Percentiles rank a stretch among this genome's conserved stretches.
Conservation (phyloP, 2,888 invertebrate genomes). For the Cerastis leucographa region DNA sequence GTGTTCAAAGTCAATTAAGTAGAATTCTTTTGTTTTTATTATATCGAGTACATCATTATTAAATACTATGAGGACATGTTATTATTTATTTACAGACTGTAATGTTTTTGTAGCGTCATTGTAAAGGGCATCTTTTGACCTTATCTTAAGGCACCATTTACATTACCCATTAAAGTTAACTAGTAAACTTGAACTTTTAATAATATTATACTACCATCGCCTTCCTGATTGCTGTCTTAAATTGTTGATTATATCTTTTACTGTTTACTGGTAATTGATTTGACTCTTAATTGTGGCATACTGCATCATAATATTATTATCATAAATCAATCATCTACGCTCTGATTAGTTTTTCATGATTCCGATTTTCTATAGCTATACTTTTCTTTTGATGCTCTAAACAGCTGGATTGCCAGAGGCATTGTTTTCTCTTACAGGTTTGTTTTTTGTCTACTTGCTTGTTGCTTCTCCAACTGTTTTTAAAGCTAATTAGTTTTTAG, state of each 20-base stretch:
- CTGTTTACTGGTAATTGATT: neutral
- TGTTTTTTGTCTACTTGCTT: neutral
- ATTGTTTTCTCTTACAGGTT: constrained; percentile 37
- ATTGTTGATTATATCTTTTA: constrained; percentile 7
- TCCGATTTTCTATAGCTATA: neutral
- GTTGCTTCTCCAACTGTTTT: neutral
- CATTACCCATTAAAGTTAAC: constrained; percentile 49
- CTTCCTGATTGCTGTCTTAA: constrained; percentile 43
- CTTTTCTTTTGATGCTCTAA: neutral
- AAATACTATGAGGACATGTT: constrained; percentile 25
- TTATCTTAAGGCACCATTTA: constrained; percentile 51
- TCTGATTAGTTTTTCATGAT: constrained; percentile 1
- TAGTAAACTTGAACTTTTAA: constrained; percentile 69
- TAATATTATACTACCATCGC: constrained; percentile 20
- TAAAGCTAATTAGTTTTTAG: neutral
- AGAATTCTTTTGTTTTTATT: constrained; percentile 43
- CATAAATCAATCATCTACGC: constrained; percentile 3
- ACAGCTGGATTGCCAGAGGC: neutral
- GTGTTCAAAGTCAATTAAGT: constrained; percentile 27
- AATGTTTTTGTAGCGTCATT: constrained; percentile 35
- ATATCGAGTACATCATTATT: constrained; percentile 34
- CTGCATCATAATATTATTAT: constrained; percentile 7
- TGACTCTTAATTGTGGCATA: neutral
- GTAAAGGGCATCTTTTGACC: constrained; percentile 66
- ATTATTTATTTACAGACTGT: constrained; percentile 41